Percentiles rank a stretch among this genome's conserved stretches.
Evolutionary conservation across 1,140 invertebrate genomes (phyloP).

Genomic region (Lysiphlebus fabarum): DNA sequence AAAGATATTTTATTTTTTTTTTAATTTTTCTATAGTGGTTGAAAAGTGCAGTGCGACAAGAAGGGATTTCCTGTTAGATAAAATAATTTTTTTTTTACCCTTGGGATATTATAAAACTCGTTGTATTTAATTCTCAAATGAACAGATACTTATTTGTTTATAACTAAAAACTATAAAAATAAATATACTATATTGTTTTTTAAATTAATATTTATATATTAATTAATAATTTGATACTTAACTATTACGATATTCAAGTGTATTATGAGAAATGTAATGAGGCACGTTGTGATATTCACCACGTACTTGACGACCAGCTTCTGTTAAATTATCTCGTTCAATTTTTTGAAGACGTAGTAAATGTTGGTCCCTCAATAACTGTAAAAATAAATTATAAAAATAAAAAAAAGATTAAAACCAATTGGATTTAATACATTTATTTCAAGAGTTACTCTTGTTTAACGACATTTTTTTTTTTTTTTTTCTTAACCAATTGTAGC

Average conservation of each 20-base stretch:
- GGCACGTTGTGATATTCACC: constrained; percentile 51
- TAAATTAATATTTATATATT: too few relatives aligned
- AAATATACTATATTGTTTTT: too few relatives aligned
- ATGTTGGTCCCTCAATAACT: constrained; percentile 48
- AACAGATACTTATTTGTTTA: too few relatives aligned
- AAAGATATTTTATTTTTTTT: too few relatives aligned
- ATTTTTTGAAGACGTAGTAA: constrained; percentile 37
- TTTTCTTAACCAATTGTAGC: constrained; percentile 3
- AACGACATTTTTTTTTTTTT: constrained; percentile 5
- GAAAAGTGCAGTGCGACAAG: too few relatives aligned
- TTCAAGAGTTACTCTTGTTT: constrained; percentile 9
- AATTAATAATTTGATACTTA: constrained; percentile 27
- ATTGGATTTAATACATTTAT: constrained; percentile 7
- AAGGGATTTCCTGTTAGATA: too few relatives aligned
- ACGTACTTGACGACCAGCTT: constrained; percentile 44
- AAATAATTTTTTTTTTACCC: too few relatives aligned
- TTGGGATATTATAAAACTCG: too few relatives aligned
- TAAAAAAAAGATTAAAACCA: constrained; percentile 6
- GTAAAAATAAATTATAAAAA: constrained; percentile 24
- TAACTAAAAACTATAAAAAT: too few relatives aligned
- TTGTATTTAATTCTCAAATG: too few relatives aligned
- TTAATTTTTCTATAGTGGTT: too few relatives aligned
- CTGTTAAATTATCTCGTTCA: constrained; percentile 46
- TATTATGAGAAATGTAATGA: constrained; percentile 44
- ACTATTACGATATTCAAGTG: constrained; percentile 48